Evolutionary conservation across 2,888 invertebrate genomes (phyloP).

Genomic region (Lottia scabra): DNA sequence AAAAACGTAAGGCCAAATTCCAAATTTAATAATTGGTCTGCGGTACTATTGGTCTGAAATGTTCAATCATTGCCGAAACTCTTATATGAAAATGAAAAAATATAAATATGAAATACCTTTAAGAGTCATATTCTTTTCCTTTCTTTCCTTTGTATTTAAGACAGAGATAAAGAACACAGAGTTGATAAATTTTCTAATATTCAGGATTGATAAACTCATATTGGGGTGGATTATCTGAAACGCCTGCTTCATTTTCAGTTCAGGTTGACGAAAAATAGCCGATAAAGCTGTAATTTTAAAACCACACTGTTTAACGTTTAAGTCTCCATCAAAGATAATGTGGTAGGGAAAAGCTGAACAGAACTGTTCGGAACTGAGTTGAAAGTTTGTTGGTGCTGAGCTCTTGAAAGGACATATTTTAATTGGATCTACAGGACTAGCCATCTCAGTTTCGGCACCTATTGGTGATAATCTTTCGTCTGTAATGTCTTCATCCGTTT

Average conservation of each 20-base stretch:
- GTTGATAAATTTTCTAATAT: constrained; percentile 61
- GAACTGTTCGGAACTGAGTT: constrained; percentile 49
- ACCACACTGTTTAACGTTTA: constrained; percentile 56
- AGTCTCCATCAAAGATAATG: constrained; percentile 58
- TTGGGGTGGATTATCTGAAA: constrained; percentile 56
- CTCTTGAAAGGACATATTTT: constrained; percentile 7
- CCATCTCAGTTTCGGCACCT: background rate
- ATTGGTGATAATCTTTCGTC: background rate
- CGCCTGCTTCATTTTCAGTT: constrained; percentile 35
- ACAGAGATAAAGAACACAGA: constrained; percentile 54
- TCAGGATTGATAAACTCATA: constrained; percentile 52
- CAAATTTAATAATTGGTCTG: too few relatives aligned
- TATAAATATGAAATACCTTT: background rate
- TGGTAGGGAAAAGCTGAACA: constrained; percentile 63
- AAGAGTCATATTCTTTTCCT: constrained; percentile 13
- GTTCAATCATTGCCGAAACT: too few relatives aligned
- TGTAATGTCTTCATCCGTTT: constrained; percentile 5
- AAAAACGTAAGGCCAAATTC: too few relatives aligned
- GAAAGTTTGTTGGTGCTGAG: constrained; percentile 22
- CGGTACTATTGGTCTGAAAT: too few relatives aligned
- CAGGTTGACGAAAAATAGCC: constrained; percentile 22
- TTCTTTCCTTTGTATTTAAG: background rate
- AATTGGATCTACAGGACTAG: constrained; percentile 15
- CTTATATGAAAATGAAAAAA: too few relatives aligned
- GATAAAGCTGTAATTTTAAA: constrained; percentile 46